phyloP scores from a whole-genome alignment of 2,888 invertebrate species.

The Pseudococcus jackbeardsleyi region DNA sequence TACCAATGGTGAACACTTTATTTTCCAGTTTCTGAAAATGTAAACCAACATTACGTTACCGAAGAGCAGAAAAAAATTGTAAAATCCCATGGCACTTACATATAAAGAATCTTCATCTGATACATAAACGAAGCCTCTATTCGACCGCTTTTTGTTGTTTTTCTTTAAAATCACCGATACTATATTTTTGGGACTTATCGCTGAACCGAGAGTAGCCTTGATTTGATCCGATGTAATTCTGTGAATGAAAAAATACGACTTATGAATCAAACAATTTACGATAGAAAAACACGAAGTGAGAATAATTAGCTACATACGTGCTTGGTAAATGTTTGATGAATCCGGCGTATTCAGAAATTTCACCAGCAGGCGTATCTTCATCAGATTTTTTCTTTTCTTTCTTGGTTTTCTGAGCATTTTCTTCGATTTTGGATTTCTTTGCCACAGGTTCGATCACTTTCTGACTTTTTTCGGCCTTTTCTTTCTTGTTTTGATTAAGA shows the following conservation, averaged over 20 bases:
- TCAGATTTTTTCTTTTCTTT: neutral
- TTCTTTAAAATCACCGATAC: neutral
- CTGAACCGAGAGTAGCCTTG: neutral
- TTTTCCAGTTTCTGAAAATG: conserved; percentile 18
- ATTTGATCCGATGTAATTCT: neutral
- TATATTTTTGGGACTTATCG: neutral
- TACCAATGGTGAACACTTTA: neutral
- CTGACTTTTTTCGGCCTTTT: neutral
- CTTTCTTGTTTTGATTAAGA: neutral
- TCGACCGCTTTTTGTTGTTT: neutral
- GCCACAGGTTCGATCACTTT: neutral
- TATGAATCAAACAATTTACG: neutral
- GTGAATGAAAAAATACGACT: neutral
- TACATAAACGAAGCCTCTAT: neutral
- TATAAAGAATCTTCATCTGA: conserved; percentile 35
- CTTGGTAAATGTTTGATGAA: neutral
- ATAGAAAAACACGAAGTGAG: neutral
- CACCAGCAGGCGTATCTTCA: neutral
- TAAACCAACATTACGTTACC: no score
- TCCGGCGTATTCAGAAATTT: neutral
- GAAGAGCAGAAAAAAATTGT: neutral
- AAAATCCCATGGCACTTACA: neutral
- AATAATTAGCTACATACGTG: neutral
- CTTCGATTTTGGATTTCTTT: neutral
- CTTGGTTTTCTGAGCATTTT: neutral